Evolutionary conservation across 2,113 vertebrate species (phyloP).

Genomic region (Charina bottae): DNA sequence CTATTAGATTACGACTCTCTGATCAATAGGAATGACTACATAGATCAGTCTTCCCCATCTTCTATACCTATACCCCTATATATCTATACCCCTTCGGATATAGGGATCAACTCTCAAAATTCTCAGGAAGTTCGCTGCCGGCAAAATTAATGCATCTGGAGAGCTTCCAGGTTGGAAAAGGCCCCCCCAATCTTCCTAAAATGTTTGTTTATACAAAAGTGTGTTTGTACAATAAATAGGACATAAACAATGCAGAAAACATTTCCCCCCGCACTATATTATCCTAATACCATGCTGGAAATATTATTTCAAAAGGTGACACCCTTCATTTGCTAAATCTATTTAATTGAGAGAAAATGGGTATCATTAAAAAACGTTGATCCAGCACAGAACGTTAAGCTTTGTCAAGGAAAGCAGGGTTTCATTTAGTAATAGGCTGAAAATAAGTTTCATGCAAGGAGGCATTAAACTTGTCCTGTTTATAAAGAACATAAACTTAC

Average conservation of each 20-base stretch:
- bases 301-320: background rate
- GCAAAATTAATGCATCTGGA: background rate
- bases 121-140: background rate
- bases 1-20: background rate
- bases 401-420: accelerated
- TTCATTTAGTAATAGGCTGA: conserved; percentile 16
- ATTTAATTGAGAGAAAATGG: conserved; percentile 22
- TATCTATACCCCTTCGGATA: background rate
- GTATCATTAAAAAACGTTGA: conserved; percentile 12
- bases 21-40: background rate
- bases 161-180: background rate
- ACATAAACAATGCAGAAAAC: background rate
- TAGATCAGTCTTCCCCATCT: background rate
- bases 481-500: conserved; percentile 43
- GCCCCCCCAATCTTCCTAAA: background rate
- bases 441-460: conserved; percentile 26
- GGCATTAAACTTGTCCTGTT: conserved; percentile 41
- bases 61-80: too few species aligned
- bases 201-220: background rate
- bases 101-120: background rate
- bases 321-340: background rate
- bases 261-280: background rate
- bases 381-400: background rate
- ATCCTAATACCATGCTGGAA: background rate
- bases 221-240: background rate